A percentile compares a stretch with the other conserved stretches of the same genome.
These are phyloP conservation scores for Bibio marci DNA, from an alignment of 2,888 invertebrate species.

Conservation along the genomic window DNA sequence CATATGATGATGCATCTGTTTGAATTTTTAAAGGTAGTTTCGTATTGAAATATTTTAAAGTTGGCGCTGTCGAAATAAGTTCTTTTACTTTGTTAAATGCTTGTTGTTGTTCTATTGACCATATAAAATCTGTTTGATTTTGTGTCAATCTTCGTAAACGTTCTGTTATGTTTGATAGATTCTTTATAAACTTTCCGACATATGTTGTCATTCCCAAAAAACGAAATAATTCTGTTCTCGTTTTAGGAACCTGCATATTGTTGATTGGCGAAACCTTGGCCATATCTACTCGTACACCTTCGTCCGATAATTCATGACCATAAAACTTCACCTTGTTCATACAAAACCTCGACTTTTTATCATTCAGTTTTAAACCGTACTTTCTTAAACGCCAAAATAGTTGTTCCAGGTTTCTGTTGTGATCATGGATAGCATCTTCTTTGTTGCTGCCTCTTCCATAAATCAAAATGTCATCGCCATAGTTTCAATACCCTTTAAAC, in stretches of 20 bases:
- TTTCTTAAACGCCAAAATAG: conserved; percentile 8
- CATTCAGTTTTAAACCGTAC: conserved; percentile 12
- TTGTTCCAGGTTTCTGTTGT: conserved; percentile 10
- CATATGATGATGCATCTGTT: conserved; percentile 1
- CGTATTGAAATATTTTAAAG: conserved; percentile 10
- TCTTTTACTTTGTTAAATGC: conserved; percentile 8
- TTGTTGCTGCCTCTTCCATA: conserved; percentile 8
- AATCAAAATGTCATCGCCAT: conserved; percentile 11
- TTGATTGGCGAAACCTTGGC: conserved; percentile 13
- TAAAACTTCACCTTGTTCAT: conserved; percentile 10
- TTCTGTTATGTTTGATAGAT: conserved; percentile 10
- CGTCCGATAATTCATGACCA: conserved; percentile 10
- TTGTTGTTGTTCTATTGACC: conserved; percentile 10
- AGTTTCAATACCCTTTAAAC: conserved; percentile 6
- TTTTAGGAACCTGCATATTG: conserved; percentile 10
- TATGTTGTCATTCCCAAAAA: conserved; percentile 16
- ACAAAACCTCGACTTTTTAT: conserved; percentile 10
- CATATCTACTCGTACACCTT: conserved; percentile 9
- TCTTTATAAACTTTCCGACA: conserved; percentile 15
- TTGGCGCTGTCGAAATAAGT: background rate
- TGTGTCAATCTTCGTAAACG: conserved; percentile 12
- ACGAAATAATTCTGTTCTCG: conserved; percentile 11
- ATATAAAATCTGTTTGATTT: conserved; percentile 10
- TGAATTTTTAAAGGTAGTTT: background rate
- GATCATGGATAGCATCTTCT: conserved; percentile 10